A percentile compares a stretch with the other conserved stretches of the same genome.
phyloP scores from a whole-genome alignment of 1,140 invertebrate genomes.

The Maconellicoccus hirsutus region DNA sequence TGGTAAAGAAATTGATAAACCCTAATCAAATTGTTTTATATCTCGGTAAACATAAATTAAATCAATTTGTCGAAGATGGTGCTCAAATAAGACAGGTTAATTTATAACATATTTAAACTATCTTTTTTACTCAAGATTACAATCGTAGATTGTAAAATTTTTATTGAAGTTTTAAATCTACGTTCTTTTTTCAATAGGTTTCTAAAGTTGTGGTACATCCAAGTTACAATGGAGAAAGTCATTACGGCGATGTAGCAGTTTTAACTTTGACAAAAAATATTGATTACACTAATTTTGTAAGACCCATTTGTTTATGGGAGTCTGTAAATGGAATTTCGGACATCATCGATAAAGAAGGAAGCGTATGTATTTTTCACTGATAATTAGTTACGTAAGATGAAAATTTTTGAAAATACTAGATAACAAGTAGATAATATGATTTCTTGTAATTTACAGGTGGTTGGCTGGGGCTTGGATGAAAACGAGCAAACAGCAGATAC shows the following conservation, averaged over 20 bases:
- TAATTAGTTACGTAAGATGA: not conserved
- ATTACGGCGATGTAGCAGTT: constrained; percentile 44
- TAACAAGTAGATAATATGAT: constrained; percentile 20
- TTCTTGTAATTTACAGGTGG: constrained; percentile 31
- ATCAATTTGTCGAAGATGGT: constrained; percentile 31
- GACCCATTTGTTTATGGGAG: constrained; percentile 33
- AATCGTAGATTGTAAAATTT: too few species aligned
- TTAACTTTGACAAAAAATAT: constrained; percentile 30
- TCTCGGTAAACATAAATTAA: constrained; percentile 32
- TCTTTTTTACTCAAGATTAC: too few species aligned
- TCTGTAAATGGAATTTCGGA: constrained; percentile 26
- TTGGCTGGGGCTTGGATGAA: constrained; percentile 40
- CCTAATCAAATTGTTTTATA: constrained; percentile 30
- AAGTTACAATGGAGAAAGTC: constrained; percentile 63
- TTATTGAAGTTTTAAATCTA: not conserved
- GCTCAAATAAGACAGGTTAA: constrained; percentile 33
- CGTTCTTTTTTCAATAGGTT: constrained; percentile 27
- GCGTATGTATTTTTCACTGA: constrained; percentile 30
- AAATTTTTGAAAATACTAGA: too few species aligned
- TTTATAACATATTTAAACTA: too few species aligned
- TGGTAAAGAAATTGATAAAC: constrained; percentile 27
- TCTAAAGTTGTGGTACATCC: constrained; percentile 43
- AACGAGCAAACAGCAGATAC: constrained; percentile 36
- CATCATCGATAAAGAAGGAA: constrained; percentile 32
- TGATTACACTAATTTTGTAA: constrained; percentile 30